A percentile compares a stretch with the other conserved stretches of the same genome.
Conservation (phyloP, 2,888 invertebrate genomes). For the Drepanosiphum platanoidis region DNA sequence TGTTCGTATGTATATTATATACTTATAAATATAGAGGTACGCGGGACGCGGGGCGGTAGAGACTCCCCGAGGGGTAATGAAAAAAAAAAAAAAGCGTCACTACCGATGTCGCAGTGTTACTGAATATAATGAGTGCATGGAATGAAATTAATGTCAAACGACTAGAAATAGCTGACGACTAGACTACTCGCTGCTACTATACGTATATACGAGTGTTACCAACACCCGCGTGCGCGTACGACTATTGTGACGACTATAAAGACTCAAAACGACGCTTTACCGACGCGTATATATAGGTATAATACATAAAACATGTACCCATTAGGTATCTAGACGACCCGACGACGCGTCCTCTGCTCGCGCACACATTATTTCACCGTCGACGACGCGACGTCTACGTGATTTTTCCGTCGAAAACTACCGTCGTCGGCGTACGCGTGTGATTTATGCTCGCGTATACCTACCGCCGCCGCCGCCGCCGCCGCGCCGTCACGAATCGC, state of each 20-base stretch:
- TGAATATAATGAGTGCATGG: conserved; percentile 34
- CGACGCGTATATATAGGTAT: neutral
- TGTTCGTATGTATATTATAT: neutral
- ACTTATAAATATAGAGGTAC: neutral
- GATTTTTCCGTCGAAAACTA: neutral
- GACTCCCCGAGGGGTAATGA: neutral
- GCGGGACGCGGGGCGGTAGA: neutral
- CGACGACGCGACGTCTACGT: too few species aligned
- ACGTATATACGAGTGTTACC: neutral
- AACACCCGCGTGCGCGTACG: neutral
- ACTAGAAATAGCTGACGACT: conserved; percentile 30
- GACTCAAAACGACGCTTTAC: conserved; percentile 9
- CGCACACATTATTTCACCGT: too few species aligned
- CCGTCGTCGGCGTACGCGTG: neutral
- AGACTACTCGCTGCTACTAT: neutral
- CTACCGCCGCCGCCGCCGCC: too few species aligned
- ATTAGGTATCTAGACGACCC: too few species aligned
- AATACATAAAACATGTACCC: too few species aligned
- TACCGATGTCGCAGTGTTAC: conserved; percentile 24
- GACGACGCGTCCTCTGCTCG: too few species aligned
- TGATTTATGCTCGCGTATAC: too few species aligned
- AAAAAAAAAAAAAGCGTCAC: conserved; percentile 5
- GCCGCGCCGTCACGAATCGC: too few species aligned
- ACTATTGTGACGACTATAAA: too few species aligned
- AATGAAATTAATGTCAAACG: conserved; percentile 29